phyloP scores from a whole-genome alignment of 1,140 invertebrate genomes.

The Pissodes strobi region DNA sequence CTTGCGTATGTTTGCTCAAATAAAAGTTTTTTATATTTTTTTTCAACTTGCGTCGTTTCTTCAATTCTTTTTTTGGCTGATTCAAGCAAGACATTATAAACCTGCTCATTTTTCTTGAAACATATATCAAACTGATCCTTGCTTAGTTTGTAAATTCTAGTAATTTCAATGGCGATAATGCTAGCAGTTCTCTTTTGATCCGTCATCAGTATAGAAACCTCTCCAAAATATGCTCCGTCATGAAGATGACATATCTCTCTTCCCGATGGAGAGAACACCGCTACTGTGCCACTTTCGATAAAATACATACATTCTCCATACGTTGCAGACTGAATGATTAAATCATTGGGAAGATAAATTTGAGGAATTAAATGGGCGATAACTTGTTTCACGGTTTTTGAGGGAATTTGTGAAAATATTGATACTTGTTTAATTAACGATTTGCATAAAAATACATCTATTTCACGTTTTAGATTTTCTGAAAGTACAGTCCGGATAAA shows the following conservation, averaged over 20 bases:
- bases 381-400: slow-evolving; percentile 37
- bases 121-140: slow-evolving; percentile 54
- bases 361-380: slow-evolving; percentile 40
- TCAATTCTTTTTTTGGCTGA: background rate
- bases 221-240: slow-evolving; percentile 50
- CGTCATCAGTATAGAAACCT: slow-evolving; percentile 57
- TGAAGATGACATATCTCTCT: slow-evolving; percentile 57
- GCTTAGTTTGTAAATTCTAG: slow-evolving; percentile 60
- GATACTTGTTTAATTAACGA: slow-evolving; percentile 43
- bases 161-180: slow-evolving; percentile 61
- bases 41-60: slow-evolving; percentile 33
- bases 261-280: slow-evolving; percentile 63
- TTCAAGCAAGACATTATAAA: background rate
- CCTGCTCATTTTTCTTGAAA: slow-evolving; percentile 12
- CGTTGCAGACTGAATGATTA: slow-evolving; percentile 60
- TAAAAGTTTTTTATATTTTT: slow-evolving; percentile 39
- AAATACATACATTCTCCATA: slow-evolving; percentile 66
- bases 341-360: slow-evolving; percentile 46
- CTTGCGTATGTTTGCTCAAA: slow-evolving; percentile 33
- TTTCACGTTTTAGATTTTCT: slow-evolving; percentile 44
- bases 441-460: slow-evolving; percentile 43
- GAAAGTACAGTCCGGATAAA: slow-evolving; percentile 26
- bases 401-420: slow-evolving; percentile 40
- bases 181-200: slow-evolving; percentile 58
- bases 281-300: slow-evolving; percentile 61